phyloP scores from a whole-genome alignment of 2,797 vertebrate species.

The Typhlichthys eigenmanni region DNA sequence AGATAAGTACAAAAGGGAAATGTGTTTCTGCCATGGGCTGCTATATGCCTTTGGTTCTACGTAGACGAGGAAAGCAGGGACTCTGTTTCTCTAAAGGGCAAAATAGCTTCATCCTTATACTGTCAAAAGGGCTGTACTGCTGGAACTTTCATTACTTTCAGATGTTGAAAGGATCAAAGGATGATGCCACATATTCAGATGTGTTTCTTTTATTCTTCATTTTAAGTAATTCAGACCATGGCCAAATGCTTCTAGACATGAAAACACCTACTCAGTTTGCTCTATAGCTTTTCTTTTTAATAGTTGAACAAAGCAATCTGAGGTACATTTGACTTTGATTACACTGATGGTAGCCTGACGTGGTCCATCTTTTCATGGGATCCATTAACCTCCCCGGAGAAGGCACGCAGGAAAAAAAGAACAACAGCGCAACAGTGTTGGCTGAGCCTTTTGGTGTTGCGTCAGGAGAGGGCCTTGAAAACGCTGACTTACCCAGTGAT shows the following conservation, averaged over 20 bases:
- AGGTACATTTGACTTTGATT: not conserved
- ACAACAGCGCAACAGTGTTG: constrained; percentile 24
- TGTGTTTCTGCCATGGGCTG: not conserved
- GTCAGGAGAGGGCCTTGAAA: constrained; percentile 45
- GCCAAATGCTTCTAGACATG: not conserved
- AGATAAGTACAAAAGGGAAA: not conserved
- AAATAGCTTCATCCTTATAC: constrained; percentile 11
- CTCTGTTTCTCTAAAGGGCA: not conserved
- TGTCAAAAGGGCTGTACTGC: constrained; percentile 8
- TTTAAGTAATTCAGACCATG: not conserved
- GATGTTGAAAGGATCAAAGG: not conserved
- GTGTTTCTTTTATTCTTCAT: not conserved
- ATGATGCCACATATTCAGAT: not conserved
- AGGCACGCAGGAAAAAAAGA: constrained; percentile 29
- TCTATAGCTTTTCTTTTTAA: constrained; percentile 1
- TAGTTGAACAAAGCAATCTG: not conserved
- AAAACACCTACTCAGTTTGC: not conserved
- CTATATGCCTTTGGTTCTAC: not conserved
- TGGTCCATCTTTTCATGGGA: not conserved
- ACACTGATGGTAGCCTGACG: not conserved
- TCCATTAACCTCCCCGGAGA: constrained; percentile 1
- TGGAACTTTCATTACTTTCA: not conserved
- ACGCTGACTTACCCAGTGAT: constrained; percentile 49
- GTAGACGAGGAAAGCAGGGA: not conserved
- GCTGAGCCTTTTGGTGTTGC: constrained; percentile 33